Base-by-base conservation (phyloP, 2,888 invertebrate species). In the Drosophila borealis region DNA sequence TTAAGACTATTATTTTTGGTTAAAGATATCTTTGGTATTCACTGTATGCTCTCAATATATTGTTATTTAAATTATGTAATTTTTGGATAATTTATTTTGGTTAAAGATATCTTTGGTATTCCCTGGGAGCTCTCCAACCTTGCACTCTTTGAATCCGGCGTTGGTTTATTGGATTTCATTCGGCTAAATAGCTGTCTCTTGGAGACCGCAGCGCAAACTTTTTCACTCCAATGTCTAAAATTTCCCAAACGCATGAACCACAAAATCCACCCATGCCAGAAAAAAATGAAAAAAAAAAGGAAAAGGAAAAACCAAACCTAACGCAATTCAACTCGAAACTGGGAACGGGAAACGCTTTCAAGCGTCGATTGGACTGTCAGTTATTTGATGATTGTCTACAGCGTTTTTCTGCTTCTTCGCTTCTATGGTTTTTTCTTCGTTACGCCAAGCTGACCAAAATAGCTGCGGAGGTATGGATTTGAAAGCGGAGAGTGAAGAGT, bases 341-440 rank as follows among this genome's bases (percentile, higher is more conserved):
- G 41, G 42, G 29, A 48, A 44, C 8, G 46, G 61, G 53, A 64
- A 78, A 74, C 64, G 62, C 66, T 70, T 78, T 64, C 55, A 64
- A 81, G 70, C 82, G 68, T 68, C 79, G 67, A 81, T 79, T 75
- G 73, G 68, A 73, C 82, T 79, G 80, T 73, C 80, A 72, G 82
- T 72, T 80, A 79, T 80, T 75, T 75, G 80, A 80, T 62, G 80
- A 79, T 80, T 80, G 76, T 79, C 72, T 70, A 59, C 48, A 46
- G 61, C 66, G 66, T 64, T 79, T 68, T 70, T 74, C 49, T 65
- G 62, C 53, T 78, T 17, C 56, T 61, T 62, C 50, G 44, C 51
- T 45, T 21, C 41, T 59, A 53, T 62, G 34, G 37, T 45, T 61
- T 55, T 66, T 62, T 62, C 78, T 62, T 62, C 67, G 66, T 66